A percentile compares a stretch with the other conserved stretches of the same genome.
phyloP scores from a whole-genome alignment of 1,140 invertebrate genomes.

The Cepaea nemoralis region DNA sequence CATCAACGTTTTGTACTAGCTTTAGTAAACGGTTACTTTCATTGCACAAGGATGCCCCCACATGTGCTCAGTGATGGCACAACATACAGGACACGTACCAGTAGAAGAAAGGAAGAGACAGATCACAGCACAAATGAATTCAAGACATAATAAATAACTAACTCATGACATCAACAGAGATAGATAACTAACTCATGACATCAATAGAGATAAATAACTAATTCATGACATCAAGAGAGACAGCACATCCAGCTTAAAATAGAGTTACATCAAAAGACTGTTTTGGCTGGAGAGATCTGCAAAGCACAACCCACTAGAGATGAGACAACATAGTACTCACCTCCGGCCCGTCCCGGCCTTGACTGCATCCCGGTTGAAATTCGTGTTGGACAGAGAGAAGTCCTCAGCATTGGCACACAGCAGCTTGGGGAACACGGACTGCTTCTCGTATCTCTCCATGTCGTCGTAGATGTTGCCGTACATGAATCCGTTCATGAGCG shows the following conservation, averaged over 20 bases:
- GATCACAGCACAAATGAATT: too few relatives aligned
- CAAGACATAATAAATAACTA: too few relatives aligned
- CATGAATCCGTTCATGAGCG: constrained; percentile 91
- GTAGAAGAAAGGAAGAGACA: too few relatives aligned
- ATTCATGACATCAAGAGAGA: too few relatives aligned
- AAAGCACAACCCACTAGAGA: background rate
- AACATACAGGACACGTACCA: too few relatives aligned
- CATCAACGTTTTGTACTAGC: too few relatives aligned
- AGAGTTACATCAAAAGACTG: constrained; percentile 7
- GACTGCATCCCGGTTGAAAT: constrained; percentile 89
- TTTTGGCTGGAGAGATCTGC: background rate
- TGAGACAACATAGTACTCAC: too few relatives aligned
- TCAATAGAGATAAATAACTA: background rate
- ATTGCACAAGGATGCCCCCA: too few relatives aligned
- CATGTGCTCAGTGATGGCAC: too few relatives aligned
- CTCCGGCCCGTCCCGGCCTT: constrained; percentile 90
- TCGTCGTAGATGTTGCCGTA: constrained; percentile 97
- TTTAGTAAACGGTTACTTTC: too few relatives aligned
- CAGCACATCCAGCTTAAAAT: background rate
- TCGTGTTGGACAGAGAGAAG: constrained; percentile 84
- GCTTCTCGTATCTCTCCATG: constrained; percentile 67
- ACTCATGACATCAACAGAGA: too few relatives aligned
- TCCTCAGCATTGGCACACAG: constrained; percentile 87
- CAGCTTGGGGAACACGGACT: constrained; percentile 88
- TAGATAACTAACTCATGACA: too few relatives aligned